Evolutionary conservation across 2,888 invertebrate genomes (phyloP), one percentile per base, ranked within the genome.

Genomic region (Ornithoptera alexandrae): DNA sequence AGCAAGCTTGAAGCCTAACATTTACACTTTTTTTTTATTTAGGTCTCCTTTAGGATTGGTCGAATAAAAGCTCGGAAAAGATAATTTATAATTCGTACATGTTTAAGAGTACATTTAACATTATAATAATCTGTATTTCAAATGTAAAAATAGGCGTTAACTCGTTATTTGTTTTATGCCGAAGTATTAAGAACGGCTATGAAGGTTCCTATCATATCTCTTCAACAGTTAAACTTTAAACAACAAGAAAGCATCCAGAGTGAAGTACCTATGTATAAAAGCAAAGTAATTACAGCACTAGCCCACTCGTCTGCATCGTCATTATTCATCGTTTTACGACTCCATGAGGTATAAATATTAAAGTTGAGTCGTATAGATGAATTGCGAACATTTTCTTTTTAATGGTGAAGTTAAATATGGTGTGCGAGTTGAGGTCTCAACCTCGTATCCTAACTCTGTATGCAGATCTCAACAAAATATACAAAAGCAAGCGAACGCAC

Each of bases 301-400:
- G 90, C 89, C 84, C 88, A 87, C 89, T 89, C 90, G 86, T 85
- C 89, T 83, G 86, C 87, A 87, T 86, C 88, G 90, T 91, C 90
- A 92, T 92, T 92, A 92, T 92, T 90, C 92, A 92, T 91, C 90
- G 86, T 88, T 92, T 92, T 92, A 92, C 90, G 92, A 91, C 90
- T 88, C 84, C 87, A 87, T 89, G 86, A 91, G 90, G 89, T 92
- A 92, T 92, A 92, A 92, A 92, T 92, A 91, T 91, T 90, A 90
- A 92, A 90, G 88, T 87, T 86, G 84, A 86, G 88, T 88, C 89
- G 90, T 92, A 90, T 91, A 91, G 90, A 88, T 87, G 89, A 83
- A 91, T 90, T 89, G 92, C 92, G 89, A 91, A 92, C 90, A 91
- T 92, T 91, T 92, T 86, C 88, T 89, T 91, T 91, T 92, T 92